A percentile compares a stretch with the other conserved stretches of the same genome.
phyloP scores from a whole-genome alignment of 2,797 vertebrate genomes.

The Brachymystax lenok region DNA sequence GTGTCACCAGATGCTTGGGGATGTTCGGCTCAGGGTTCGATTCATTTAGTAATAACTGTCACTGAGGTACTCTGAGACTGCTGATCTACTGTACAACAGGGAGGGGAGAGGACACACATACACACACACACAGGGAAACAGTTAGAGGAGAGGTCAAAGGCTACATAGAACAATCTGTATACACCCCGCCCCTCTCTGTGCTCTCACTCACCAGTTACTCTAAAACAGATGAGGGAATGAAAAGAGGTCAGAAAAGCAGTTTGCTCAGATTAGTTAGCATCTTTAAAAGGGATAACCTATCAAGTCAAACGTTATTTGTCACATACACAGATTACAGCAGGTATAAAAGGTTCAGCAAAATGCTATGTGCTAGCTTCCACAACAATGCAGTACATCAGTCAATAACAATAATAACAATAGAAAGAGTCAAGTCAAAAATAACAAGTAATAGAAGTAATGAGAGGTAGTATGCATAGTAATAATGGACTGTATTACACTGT shows the following conservation, averaged over 20 bases:
- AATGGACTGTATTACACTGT: too few relatives aligned
- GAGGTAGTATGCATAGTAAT: too few relatives aligned
- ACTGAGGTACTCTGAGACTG: constrained; percentile 10
- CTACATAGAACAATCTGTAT: background rate
- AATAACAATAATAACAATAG: too few relatives aligned
- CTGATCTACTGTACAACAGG: constrained; percentile 11
- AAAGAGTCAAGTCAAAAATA: too few relatives aligned
- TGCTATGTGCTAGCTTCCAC: too few relatives aligned
- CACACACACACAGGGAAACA: background rate
- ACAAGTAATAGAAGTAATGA: too few relatives aligned
- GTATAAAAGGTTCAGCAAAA: too few relatives aligned
- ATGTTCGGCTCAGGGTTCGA: background rate
- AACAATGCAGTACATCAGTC: too few relatives aligned
- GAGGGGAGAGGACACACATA: background rate
- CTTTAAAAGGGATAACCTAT: background rate
- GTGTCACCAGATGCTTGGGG: constrained; percentile 17
- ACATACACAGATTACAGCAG: too few relatives aligned
- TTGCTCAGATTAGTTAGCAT: background rate
- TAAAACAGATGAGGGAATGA: background rate
- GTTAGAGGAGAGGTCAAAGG: constrained; percentile 3
- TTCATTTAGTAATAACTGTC: constrained; percentile 19
- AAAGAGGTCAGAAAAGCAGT: background rate
- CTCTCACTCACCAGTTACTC: background rate
- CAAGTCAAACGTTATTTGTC: too few relatives aligned
- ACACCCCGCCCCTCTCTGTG: background rate